Conservation (phyloP, 2,888 invertebrate genomes). For the Chrysotoxum bicinctum region DNA sequence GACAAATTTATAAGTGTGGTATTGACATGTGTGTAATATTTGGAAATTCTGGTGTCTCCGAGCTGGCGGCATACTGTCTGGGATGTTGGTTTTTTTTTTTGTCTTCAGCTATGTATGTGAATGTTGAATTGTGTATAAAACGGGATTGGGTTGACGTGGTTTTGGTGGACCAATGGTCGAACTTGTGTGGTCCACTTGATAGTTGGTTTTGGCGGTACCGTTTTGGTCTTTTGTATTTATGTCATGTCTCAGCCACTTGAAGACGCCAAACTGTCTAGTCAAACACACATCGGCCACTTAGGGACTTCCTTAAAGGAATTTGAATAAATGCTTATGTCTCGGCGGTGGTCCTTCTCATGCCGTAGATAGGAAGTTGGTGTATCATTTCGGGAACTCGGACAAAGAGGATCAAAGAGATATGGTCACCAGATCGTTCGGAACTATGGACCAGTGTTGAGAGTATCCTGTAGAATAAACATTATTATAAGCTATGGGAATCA, state of each 20-base stretch:
- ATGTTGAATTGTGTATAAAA: background rate
- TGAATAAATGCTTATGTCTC: background rate
- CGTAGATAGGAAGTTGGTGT: slow-evolving; percentile 56
- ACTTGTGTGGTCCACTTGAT: slow-evolving; percentile 62
- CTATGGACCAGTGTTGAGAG: background rate
- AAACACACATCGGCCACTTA: slow-evolving; percentile 24
- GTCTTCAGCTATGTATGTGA: background rate
- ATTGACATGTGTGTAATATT: slow-evolving; percentile 45
- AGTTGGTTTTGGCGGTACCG: slow-evolving; percentile 42
- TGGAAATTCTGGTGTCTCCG: background rate
- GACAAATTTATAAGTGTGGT: slow-evolving; percentile 59
- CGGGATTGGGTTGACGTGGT: slow-evolving; percentile 10
- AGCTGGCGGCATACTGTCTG: slow-evolving; percentile 65
- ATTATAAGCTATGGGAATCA: background rate
- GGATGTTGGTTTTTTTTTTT: background rate
- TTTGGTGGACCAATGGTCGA: slow-evolving; percentile 55
- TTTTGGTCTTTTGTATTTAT: slow-evolving; percentile 17
- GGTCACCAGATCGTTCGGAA: background rate
- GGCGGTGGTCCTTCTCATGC: slow-evolving; percentile 38
- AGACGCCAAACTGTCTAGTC: slow-evolving; percentile 76
- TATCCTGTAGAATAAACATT: background rate
- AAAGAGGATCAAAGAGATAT: slow-evolving; percentile 11
- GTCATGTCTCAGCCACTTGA: slow-evolving; percentile 74
- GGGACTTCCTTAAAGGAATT: slow-evolving; percentile 8
- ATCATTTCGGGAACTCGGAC: slow-evolving; percentile 33